Percentiles rank a stretch among this genome's conserved stretches.
Evolutionary conservation across 1,140 invertebrate genomes (phyloP).

Genomic region (Cotesia glomerata): DNA sequence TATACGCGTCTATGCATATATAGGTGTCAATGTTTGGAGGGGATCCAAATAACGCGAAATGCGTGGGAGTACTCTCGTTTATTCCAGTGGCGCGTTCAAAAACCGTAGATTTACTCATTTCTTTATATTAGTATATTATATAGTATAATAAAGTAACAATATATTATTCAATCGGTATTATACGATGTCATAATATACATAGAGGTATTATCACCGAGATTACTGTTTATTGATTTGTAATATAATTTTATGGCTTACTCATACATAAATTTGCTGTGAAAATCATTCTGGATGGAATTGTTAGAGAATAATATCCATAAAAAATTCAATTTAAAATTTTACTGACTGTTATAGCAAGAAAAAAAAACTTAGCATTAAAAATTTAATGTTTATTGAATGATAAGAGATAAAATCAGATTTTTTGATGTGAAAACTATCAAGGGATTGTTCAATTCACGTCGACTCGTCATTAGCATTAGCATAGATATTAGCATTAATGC

Average conservation of each 20-base stretch:
- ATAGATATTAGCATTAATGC: too few relatives aligned
- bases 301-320: too few relatives aligned
- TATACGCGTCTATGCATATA: neutral
- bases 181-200: neutral
- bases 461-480: too few relatives aligned
- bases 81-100: neutral
- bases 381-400: too few relatives aligned
- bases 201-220: neutral
- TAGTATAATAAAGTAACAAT: too few relatives aligned
- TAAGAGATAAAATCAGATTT: too few relatives aligned
- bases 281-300: too few relatives aligned
- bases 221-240: neutral
- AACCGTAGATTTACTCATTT: conserved; percentile 30
- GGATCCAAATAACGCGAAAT: conserved; percentile 28
- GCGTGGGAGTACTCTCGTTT: conserved; percentile 25
- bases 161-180: neutral
- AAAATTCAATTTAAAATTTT: too few relatives aligned
- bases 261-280: neutral
- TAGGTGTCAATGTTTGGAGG: conserved; percentile 22
- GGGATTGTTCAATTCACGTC: too few relatives aligned
- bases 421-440: too few relatives aligned
- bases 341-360: too few relatives aligned
- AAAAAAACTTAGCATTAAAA: too few relatives aligned
- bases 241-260: neutral
- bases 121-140: neutral